A percentile compares a stretch with the other conserved stretches of the same genome.
These are phyloP conservation scores for Emydoidea blandingii DNA, from an alignment of 2,797 vertebrate genomes.

Conservation along the genomic window DNA sequence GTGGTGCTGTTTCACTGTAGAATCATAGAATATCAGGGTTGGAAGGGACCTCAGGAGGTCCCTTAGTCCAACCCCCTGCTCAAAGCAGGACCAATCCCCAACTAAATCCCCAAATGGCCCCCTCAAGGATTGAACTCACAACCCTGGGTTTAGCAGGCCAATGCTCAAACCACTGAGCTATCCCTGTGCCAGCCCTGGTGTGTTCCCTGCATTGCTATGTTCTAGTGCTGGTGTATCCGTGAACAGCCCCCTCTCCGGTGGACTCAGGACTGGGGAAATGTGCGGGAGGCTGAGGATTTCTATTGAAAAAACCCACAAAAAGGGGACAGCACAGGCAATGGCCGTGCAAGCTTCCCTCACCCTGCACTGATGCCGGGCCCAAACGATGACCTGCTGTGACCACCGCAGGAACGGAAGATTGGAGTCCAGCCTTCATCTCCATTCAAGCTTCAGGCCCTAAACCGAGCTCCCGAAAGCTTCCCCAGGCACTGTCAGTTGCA, in stretches of 20 bases:
- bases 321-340: accelerated
- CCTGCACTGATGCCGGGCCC: neutral
- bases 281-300: neutral
- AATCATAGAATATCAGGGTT: no score
- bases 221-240: neutral
- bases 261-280: neutral
- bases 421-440: neutral
- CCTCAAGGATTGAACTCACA: no score
- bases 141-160: no score
- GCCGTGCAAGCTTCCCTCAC: neutral
- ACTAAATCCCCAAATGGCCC: no score
- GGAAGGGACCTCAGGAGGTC: no score
- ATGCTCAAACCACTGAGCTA: no score
- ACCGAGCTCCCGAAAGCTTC: accelerated
- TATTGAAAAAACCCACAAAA: neutral
- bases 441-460: accelerated
- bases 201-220: neutral
- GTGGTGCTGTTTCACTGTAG: neutral
- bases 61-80: no score
- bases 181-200: accelerated
- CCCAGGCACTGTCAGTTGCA: neutral
- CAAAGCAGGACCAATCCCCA: no score
- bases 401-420: neutral
- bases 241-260: neutral
- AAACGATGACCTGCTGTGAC: neutral